Evolutionary conservation across 2,797 vertebrate genomes (phyloP), one percentile per base, ranked within the genome.

Genomic region (Melanotaenia parkinsoni): DNA sequence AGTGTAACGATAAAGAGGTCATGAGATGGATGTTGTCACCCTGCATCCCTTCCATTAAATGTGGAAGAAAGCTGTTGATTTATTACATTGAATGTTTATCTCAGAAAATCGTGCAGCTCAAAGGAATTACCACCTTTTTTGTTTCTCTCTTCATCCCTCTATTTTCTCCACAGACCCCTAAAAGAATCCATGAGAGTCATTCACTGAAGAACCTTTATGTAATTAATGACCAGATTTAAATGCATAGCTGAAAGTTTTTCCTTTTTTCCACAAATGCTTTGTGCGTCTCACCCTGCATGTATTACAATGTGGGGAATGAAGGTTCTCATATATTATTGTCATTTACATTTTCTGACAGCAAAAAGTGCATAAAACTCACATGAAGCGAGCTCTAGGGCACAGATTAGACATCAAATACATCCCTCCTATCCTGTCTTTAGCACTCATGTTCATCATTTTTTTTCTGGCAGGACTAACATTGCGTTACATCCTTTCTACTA

Each of bases 1-100:
- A 69, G 24, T 64, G 59, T 53, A 24, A 37, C 65, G 59, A 62
- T 20, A 50, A 72, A 60, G 57, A 0, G 20, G 53, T 69, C 22
- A 43, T 64, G 3, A 2, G 24, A 32, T 8, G 22, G 4, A 50
- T 38, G 16, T 11, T 9, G 14, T 8, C 28, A 53, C 53, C 5
- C 5, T 18, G 14, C 1, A 18, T 4, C 4, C 3, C 4, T 4
- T 53, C 5, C 18, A 32, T 59, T 20, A 57, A 72, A 51, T 38
- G 16, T 50, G 37, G 30, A 76, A 75, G 16, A 66, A 35, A 37
- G 14, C 5, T 35, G 0, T 47, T 0, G 1, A 40, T 58, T 62
- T 58, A 28, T 40, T 2, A 58, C 14, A 80, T 58, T 16, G 33
- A 51, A 13, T 11, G 3, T 37, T 66, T 11, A 38, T 2, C 10